Conservation (phyloP, 2,797 vertebrate species). For the Cuculus canorus region DNA sequence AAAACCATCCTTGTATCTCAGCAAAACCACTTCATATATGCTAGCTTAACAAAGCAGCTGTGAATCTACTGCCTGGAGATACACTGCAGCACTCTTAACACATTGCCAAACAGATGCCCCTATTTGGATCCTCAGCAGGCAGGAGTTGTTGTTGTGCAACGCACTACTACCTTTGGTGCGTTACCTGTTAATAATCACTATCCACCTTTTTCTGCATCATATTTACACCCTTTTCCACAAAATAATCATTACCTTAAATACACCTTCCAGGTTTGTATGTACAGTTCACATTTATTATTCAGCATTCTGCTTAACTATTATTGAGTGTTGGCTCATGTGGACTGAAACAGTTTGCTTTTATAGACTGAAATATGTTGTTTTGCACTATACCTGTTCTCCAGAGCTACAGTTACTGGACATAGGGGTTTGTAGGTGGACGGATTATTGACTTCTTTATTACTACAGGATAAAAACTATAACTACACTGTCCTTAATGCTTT, state of each 20-base stretch:
- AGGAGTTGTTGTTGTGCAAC: not conserved
- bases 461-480: not conserved
- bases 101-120: not conserved
- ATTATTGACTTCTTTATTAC: not conserved
- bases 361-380: not conserved
- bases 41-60: constrained; percentile 8
- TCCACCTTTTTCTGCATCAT: not conserved
- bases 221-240: not conserved
- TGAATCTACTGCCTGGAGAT: not conserved
- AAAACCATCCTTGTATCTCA: not conserved
- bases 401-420: not conserved
- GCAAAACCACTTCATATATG: constrained; percentile 8
- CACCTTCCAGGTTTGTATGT: not conserved
- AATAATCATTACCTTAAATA: not conserved
- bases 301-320: not conserved
- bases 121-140: not conserved
- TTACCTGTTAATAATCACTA: not conserved
- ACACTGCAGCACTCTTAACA: not conserved
- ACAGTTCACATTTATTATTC: not conserved
- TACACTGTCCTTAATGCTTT: not conserved
- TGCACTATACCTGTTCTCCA: not conserved
- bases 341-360: not conserved
- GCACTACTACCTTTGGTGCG: not conserved
- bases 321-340: not conserved
- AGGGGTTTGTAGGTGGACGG: not conserved